phyloP scores from a whole-genome alignment of 2,797 vertebrate species.

The Falco columbarius region DNA sequence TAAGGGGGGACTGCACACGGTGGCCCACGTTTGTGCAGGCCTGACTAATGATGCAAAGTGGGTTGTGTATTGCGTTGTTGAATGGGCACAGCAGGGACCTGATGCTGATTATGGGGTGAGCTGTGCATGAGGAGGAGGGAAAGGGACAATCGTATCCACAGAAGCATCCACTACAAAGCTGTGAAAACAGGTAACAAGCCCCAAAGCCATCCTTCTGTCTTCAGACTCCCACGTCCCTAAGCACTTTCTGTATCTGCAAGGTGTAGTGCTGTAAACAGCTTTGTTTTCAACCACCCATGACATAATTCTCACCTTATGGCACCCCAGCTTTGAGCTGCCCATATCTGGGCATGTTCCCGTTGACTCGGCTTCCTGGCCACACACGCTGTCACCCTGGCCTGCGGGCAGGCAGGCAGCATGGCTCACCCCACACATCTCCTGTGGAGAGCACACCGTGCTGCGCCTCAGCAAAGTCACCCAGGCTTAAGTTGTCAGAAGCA shows the following conservation, averaged over 20 bases:
- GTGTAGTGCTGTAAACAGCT: not conserved
- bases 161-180: not conserved
- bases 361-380: accelerated
- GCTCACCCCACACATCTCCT: not conserved
- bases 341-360: accelerated
- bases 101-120: accelerated
- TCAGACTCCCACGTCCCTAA: not conserved
- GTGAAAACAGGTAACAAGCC: accelerated
- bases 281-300: not conserved
- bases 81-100: not conserved
- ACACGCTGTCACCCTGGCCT: accelerated
- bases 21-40: not conserved
- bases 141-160: accelerated
- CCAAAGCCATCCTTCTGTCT: not conserved
- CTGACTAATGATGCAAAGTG: not conserved
- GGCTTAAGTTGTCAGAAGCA: not conserved
- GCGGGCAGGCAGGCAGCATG: not conserved
- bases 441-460: accelerated
- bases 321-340: not conserved
- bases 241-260: not conserved
- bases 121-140: not conserved
- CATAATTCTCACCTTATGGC: accelerated
- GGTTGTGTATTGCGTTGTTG: not conserved
- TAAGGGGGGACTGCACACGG: accelerated
- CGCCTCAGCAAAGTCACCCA: not conserved